Conservation (phyloP, 2,888 invertebrate genomes). For the Agelastica alni region DNA sequence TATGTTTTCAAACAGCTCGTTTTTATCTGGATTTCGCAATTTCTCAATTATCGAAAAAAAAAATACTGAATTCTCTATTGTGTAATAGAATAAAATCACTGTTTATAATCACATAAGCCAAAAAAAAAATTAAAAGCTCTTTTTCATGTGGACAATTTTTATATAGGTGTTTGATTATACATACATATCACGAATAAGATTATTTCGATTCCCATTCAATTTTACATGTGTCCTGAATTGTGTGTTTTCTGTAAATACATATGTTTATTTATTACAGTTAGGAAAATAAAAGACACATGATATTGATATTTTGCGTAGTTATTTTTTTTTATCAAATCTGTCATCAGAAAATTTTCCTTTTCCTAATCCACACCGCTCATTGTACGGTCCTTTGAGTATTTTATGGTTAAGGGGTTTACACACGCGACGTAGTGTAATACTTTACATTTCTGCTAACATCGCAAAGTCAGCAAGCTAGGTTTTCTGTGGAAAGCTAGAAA, state of each 20-base stretch:
- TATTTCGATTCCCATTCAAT: conserved; percentile 45
- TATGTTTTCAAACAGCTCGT: no score
- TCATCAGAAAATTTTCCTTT: no score
- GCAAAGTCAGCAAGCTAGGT: no score
- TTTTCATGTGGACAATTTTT: conserved; percentile 51
- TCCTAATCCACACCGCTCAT: no score
- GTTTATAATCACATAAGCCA: conserved; percentile 39
- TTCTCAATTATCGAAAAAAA: neutral
- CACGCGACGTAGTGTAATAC: no score
- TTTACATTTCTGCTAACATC: no score
- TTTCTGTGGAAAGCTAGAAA: no score
- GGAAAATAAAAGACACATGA: conserved; percentile 46
- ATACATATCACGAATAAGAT: conserved; percentile 53
- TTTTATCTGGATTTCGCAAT: no score
- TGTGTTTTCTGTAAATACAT: conserved; percentile 49
- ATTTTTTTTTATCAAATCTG: neutral
- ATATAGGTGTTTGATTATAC: conserved; percentile 52
- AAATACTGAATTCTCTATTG: conserved; percentile 23
- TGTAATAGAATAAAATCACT: conserved; percentile 37
- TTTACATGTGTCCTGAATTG: conserved; percentile 45
- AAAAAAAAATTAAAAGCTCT: no score
- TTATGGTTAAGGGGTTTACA: no score
- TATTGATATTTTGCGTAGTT: conserved; percentile 14
- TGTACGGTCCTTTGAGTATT: no score
- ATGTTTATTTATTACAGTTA: conserved; percentile 49